Conservation (phyloP, 2,888 invertebrate genomes). For the Cecidostiba fungosa region DNA sequence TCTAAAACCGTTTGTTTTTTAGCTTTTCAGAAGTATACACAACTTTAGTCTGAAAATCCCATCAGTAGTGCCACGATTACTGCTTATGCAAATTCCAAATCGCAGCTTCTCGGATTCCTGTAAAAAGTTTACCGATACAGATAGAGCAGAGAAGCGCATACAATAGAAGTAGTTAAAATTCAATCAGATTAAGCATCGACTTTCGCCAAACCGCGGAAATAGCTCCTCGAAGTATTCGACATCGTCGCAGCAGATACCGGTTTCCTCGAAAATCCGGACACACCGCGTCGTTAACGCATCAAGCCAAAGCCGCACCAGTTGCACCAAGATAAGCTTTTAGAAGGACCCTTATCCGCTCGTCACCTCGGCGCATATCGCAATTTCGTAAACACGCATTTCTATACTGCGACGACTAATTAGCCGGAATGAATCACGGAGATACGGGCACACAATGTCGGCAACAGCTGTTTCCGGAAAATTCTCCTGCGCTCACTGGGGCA, state of each 20-base stretch:
- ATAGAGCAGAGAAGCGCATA: not conserved
- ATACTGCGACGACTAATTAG: conserved; percentile 17
- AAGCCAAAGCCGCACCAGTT: not conserved
- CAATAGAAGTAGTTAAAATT: not conserved
- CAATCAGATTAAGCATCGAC: not conserved
- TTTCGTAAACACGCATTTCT: not conserved
- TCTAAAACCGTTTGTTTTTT: not conserved
- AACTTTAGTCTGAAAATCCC: not conserved
- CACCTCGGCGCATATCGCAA: not conserved
- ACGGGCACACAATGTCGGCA: conserved; percentile 9
- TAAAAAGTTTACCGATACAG: not conserved
- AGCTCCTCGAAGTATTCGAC: not conserved
- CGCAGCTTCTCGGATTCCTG: too few relatives aligned
- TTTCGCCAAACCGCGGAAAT: not conserved
- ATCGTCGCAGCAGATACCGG: not conserved
- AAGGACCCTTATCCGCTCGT: not conserved
- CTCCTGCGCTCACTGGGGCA: not conserved
- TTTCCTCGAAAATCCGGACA: not conserved
- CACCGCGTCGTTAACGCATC: not conserved
- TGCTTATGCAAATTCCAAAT: not conserved
- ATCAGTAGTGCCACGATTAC: not conserved
- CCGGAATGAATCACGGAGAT: conserved; percentile 28
- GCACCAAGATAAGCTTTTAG: not conserved
- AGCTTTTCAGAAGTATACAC: not conserved
- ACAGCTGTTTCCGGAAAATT: conserved; percentile 23